These are phyloP conservation scores for Suricata suricatta DNA, from an alignment of 2,113 vertebrate genomes.

Conservation along the genomic window DNA sequence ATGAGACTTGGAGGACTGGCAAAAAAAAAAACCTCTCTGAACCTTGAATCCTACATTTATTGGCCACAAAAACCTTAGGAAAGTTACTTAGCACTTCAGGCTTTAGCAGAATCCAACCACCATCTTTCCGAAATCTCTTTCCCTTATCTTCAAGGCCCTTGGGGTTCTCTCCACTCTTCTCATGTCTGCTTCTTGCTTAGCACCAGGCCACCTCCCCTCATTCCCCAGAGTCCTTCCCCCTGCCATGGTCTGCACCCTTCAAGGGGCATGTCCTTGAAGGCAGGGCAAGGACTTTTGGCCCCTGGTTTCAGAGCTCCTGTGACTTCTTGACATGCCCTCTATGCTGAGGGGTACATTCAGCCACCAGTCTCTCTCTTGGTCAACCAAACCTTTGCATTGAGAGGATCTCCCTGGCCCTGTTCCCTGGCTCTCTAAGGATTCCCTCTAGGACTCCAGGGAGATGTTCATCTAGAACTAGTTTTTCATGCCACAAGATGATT, in stretches of 20 bases:
- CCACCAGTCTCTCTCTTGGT: neutral
- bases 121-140: neutral
- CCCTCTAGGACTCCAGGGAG: neutral
- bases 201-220: neutral
- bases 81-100: fast-evolving
- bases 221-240: neutral
- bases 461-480: neutral
- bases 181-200: neutral
- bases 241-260: neutral
- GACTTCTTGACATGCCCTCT: neutral
- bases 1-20: neutral
- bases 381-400: neutral
- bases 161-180: neutral
- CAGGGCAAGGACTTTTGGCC: neutral
- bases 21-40: too few species aligned
- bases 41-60: neutral
- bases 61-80: neutral
- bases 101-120: fast-evolving
- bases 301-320: neutral
- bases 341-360: neutral
- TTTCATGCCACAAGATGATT: neutral
- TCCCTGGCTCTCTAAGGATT: neutral
- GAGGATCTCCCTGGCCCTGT: neutral
- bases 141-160: neutral
- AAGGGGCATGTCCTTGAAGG: neutral